A percentile compares a stretch with the other conserved stretches of the same genome.
Conservation (phyloP, 2,797 vertebrate genomes). For the Spea hammondii region DNA sequence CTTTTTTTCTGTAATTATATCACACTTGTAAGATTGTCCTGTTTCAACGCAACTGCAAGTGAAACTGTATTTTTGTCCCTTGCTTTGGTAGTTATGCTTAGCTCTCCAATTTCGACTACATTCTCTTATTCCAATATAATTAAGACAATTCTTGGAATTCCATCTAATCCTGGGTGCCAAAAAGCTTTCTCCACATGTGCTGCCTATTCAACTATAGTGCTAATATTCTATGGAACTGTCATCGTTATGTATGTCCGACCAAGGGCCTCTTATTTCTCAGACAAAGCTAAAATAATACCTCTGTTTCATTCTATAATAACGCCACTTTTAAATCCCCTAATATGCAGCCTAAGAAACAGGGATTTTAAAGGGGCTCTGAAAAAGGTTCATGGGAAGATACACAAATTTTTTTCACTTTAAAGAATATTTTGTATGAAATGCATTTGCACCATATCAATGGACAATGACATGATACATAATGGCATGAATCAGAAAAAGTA, state of each 20-base stretch:
- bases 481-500: too few relatives aligned
- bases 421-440: too few relatives aligned
- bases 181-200: conserved; percentile 56
- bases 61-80: conserved; percentile 48
- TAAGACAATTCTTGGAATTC: conserved; percentile 52
- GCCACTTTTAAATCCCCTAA: conserved; percentile 57
- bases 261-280: conserved; percentile 51
- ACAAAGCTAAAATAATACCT: conserved; percentile 55
- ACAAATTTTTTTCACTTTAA: too few relatives aligned
- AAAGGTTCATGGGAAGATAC: conserved; percentile 4
- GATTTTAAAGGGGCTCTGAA: conserved; percentile 52
- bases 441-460: too few relatives aligned
- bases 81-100: conserved; percentile 52
- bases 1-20: conserved; percentile 58
- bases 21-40: conserved; percentile 54
- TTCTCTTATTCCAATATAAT: conserved; percentile 51
- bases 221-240: conserved; percentile 53
- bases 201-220: conserved; percentile 52
- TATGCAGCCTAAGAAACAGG: conserved; percentile 55
- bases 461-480: too few relatives aligned
- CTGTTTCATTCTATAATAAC: conserved; percentile 54
- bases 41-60: conserved; percentile 51
- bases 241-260: conserved; percentile 57
- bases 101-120: conserved; percentile 45
- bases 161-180: conserved; percentile 47